Evolutionary conservation across 1,140 invertebrate species (phyloP), one percentile per base, ranked within the genome.

Genomic region (Glomeris maerens): DNA sequence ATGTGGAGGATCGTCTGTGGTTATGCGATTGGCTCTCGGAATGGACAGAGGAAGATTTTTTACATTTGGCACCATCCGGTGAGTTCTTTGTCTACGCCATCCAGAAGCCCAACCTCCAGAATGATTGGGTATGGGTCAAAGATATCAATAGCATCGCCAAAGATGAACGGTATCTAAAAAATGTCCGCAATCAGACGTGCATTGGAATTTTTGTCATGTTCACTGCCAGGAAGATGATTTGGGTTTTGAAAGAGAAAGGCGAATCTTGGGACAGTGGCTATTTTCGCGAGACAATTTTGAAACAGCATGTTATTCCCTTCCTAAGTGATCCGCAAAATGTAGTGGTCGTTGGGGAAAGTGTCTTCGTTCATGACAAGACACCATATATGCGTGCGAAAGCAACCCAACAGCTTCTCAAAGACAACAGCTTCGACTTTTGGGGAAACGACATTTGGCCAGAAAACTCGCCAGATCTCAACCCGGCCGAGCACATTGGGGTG

Each of bases 1-100:
- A 48, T 22, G 40, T 38, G 13, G 5, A 36, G 23, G 47, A 48
- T 23, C 27, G 47, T 25, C 13, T 40, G n/a, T 48, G 47, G 47
- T 48, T 48, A 25, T 48, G 47, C 25, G 28, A 48, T 39, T 48
- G 27, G 21, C 22, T 48, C 7, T 10, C 21, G 22, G 28, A 48
- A n/a, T 48, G 27, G 47, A 27, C 13, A 22, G 47, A 38, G 40
- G 47, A 48, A 7, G 47, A 48, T 39, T 48, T 48, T 38, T 20
- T 48, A n/a, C 21, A 26, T 27, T 21, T 48, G 17, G 14, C 47
- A 21, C 27, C 3, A 21, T 2, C n/a, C 10, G 25, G 10, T 10
- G 25, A 48, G 13, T 48, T 38, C 23, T 48, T n/a, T 48, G 27
- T 48, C 21, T 48, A 21, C 29, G 27, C 47, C 23, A 26, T 48